Conservation (phyloP, 2,797 vertebrate species). For the Etheostoma perlongum region DNA sequence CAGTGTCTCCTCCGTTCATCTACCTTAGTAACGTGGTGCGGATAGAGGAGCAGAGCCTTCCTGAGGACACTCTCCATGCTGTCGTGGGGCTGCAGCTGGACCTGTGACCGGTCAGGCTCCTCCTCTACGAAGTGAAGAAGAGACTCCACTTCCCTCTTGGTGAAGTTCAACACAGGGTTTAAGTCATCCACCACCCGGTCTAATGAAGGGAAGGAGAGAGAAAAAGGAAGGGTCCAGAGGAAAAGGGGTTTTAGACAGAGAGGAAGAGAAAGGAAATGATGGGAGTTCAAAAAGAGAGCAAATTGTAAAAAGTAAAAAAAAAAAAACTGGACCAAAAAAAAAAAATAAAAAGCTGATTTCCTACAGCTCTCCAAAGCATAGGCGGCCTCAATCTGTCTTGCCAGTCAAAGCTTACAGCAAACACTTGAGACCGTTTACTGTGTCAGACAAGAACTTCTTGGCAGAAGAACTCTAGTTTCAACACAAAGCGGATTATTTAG, state of each 20-base stretch:
- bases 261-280: neutral
- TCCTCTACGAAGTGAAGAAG: slow-evolving; percentile 97
- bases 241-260: neutral
- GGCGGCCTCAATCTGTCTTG: slow-evolving; percentile 8
- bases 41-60: slow-evolving; percentile 89
- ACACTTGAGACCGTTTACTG: slow-evolving; percentile 49
- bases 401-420: slow-evolving; percentile 19
- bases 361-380: neutral
- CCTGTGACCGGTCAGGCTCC: slow-evolving; percentile 86
- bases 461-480: slow-evolving; percentile 19
- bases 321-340: too few species aligned
- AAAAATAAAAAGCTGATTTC: neutral
- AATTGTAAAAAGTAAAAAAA: neutral
- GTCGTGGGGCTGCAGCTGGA: slow-evolving; percentile 80
- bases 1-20: neutral
- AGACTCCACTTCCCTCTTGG: slow-evolving; percentile 95
- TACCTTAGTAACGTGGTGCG: slow-evolving; percentile 96
- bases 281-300: neutral
- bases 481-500: slow-evolving; percentile 24
- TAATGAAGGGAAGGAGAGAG: slow-evolving; percentile 55
- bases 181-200: slow-evolving; percentile 98
- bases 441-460: slow-evolving; percentile 40
- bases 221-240: slow-evolving; percentile 60
- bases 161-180: slow-evolving; percentile 96
- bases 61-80: slow-evolving; percentile 89